Base-by-base conservation (phyloP, 2,113 vertebrate species). In the Thunnus maccoyii region DNA sequence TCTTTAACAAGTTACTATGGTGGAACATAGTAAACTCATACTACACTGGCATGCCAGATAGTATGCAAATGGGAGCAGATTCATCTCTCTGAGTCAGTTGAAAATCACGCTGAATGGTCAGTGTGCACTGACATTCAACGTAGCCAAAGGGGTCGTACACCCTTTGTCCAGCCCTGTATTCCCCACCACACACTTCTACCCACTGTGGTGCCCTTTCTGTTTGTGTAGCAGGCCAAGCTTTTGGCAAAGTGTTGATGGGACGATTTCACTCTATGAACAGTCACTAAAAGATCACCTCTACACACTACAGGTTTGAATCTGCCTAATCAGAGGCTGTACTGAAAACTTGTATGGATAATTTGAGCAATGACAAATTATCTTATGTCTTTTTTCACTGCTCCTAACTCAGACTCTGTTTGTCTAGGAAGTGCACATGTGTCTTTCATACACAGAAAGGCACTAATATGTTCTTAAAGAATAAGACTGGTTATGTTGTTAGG, bases 121-220 rank as follows among this genome's bases (percentile, higher is more conserved):
- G 82, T 82, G 86, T 88, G 70, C 83, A 41, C 83, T 91, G 87
- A 89, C 92, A 93, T 93, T 93, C 88, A 92, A 61, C 66, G 56
- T 76, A 79, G 89, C 92, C 81, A 86, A 91, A 81, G 87, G 92
- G 78, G 25, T 82, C n/a, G 25, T 51, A 6, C 83, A 82, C 76
- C 88, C 83, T 92, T 91, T 84, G 82, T 84, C 69, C 74, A 62
- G 76, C 65, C 76, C 56, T 36, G 55, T 62, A 50, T 76, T 71
- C 56, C 71, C 61, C 30, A 11, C 54, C 50, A 60, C 80, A 78
- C 88, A 75, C 63, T 85, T 81, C 86, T 78, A 90, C 80, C 80
- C 84, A 71, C 17, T 17, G 55, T 70, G 71, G 44, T 62, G 64
- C 47, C 84, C 61, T 85, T 83, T 86, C 70, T 76, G 78, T 83